Evolutionary conservation across 2,797 vertebrate species (phyloP).

Genomic region (Pseudotriccus pelzelni): DNA sequence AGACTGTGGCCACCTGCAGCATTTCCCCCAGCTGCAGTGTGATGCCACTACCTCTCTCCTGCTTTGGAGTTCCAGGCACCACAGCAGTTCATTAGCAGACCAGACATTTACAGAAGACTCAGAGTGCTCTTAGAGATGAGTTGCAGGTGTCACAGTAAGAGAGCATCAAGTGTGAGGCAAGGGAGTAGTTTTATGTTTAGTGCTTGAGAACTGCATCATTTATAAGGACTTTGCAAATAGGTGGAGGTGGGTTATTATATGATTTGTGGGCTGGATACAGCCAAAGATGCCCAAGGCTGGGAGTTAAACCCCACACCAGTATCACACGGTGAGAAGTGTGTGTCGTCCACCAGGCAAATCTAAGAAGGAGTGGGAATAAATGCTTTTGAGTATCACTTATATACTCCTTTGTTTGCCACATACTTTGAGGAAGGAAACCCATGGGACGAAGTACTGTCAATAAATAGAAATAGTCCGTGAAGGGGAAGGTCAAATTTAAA

Average conservation of each 20-base stretch:
- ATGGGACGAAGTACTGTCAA: background rate
- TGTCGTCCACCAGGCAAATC: background rate
- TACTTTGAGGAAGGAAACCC: background rate
- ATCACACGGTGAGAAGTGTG: background rate
- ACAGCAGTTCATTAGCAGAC: background rate
- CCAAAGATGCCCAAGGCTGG: background rate
- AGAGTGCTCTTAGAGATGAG: background rate
- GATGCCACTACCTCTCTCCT: background rate
- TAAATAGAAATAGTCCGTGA: background rate
- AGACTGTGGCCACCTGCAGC: background rate
- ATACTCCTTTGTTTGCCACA: background rate
- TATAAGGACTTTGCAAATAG: background rate
- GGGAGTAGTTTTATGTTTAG: background rate
- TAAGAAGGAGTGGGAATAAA: background rate
- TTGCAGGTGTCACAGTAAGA: background rate
- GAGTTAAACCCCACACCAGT: background rate
- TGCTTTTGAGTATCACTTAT: background rate
- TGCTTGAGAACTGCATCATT: background rate
- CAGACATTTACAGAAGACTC: background rate
- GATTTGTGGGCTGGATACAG: background rate
- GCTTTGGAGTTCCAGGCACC: background rate
- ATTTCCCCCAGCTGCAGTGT: background rate
- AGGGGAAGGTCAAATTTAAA: background rate
- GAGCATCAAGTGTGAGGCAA: background rate
- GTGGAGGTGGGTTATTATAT: background rate